Evolutionary conservation across 92 coral and sea anemone genomes (phyloP).

Genomic region (Virgularia gustaviana): DNA sequence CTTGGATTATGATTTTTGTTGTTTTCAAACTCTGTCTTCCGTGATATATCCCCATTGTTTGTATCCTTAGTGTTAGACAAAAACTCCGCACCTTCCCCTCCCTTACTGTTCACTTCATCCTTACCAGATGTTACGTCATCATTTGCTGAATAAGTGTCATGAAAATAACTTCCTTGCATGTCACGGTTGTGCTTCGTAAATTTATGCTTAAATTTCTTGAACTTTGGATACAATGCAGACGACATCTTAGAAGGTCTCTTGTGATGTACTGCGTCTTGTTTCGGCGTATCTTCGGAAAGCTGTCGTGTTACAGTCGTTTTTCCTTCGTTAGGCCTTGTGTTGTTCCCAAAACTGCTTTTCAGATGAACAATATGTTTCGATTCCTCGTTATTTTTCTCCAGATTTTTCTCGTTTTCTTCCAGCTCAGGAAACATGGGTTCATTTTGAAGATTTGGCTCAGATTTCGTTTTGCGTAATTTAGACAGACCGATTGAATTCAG

Average conservation of each 20-base stretch:
- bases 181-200: constrained; percentile 10
- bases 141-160: no score
- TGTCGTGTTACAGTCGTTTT: background rate
- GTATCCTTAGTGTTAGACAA: no score
- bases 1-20: no score
- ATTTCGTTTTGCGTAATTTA: constrained; percentile 11
- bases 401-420: background rate
- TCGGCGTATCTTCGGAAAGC: background rate
- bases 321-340: background rate
- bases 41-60: no score
- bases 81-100: no score
- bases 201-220: constrained; percentile 10
- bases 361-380: background rate
- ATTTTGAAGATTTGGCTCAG: constrained; percentile 23
- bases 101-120: no score
- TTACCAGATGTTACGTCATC: no score
- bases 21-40: no score
- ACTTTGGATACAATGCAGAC: constrained; percentile 24
- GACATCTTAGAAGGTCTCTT: background rate
- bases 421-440: background rate
- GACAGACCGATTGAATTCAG: background rate
- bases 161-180: background rate
- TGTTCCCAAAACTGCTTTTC: background rate
- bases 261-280: background rate
- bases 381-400: background rate